phyloP scores from a whole-genome alignment of 2,797 vertebrate species.

The Rhynchonycteris naso region DNA sequence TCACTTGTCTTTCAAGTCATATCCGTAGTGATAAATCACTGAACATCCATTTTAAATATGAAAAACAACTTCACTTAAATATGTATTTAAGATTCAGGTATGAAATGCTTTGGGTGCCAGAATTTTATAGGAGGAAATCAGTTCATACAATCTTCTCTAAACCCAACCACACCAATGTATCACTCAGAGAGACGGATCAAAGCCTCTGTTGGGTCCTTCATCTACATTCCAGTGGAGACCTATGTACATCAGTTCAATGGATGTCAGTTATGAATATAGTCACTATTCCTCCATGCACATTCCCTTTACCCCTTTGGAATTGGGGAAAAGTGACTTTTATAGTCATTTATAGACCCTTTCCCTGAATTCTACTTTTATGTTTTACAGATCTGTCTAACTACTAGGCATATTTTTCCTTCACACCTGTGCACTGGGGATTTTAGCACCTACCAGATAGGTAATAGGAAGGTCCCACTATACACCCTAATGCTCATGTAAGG shows the following conservation, averaged over 20 bases:
- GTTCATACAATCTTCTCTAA: background rate
- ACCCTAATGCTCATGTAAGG: background rate
- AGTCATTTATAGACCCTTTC: constrained; percentile 5
- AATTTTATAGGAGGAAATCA: background rate
- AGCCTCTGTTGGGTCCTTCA: background rate
- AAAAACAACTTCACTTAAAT: background rate
- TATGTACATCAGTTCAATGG: background rate
- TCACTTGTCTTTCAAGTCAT: constrained; percentile 8
- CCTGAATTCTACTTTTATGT: background rate
- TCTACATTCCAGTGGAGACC: background rate
- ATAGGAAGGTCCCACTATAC: background rate
- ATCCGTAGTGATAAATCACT: background rate
- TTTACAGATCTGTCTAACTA: background rate
- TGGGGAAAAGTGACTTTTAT: background rate
- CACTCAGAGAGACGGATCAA: too few species aligned
- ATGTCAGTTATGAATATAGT: background rate
- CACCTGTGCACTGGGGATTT: background rate
- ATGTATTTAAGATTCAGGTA: background rate
- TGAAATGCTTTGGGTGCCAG: constrained; percentile 1
- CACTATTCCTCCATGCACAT: background rate
- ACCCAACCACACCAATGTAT: background rate
- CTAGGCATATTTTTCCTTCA: background rate
- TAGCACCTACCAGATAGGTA: background rate
- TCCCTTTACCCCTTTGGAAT: background rate
- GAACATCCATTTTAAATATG: constrained; percentile 19